These are phyloP conservation scores for Saccostrea cuccullata DNA, from an alignment of 1,140 invertebrate species.

Conservation along the genomic window DNA sequence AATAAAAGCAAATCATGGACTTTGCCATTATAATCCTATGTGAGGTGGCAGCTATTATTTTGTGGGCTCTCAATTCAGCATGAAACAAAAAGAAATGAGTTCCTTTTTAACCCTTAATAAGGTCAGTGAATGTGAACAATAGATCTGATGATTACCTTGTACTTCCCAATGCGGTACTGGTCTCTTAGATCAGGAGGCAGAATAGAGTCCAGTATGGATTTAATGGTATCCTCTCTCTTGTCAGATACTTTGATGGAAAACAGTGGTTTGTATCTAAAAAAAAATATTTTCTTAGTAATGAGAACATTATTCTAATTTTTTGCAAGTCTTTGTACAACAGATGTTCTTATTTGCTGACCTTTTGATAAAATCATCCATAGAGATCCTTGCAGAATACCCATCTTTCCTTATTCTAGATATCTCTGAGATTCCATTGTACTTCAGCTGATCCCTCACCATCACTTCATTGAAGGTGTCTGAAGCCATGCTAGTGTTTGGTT, in stretches of 20 bases:
- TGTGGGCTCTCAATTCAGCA: no score
- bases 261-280: background rate
- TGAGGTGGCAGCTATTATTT: no score
- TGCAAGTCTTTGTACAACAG: no score
- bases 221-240: conserved; percentile 4
- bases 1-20: no score
- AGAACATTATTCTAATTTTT: no score
- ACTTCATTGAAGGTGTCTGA: conserved; percentile 84
- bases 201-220: conserved; percentile 29
- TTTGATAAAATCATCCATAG: conserved; percentile 63
- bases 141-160: conserved; percentile 24
- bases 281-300: background rate
- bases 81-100: no score
- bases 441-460: conserved; percentile 88
- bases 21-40: no score
- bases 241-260: conserved; percentile 12
- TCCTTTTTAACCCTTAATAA: no score
- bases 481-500: conserved; percentile 86
- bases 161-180: conserved; percentile 40
- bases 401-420: conserved; percentile 70
- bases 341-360: conserved; percentile 53
- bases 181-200: background rate
- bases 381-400: conserved; percentile 66
- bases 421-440: conserved; percentile 75
- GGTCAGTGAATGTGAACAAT: no score